Evolutionary conservation across 2,888 invertebrate species (phyloP), one percentile per base, ranked within the genome.

Genomic region (Coecobrya sp.): DNA sequence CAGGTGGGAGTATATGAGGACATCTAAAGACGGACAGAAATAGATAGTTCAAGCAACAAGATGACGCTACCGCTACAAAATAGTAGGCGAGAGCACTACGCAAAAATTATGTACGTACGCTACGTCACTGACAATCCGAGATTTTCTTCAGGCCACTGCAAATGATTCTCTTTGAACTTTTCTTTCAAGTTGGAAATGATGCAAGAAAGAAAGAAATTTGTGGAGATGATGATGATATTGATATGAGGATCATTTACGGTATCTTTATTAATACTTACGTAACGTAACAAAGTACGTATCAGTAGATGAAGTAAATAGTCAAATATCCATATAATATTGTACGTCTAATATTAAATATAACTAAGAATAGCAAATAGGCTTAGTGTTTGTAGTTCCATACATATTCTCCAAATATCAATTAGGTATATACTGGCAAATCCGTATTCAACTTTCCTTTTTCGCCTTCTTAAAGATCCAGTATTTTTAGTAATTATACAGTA

Each of bases 251-350:
- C 79, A 79, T 79, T 79, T 55, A 79, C 27, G 79, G 76, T 79
- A 76, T 79, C 79, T 79, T 79, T 79, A 79, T 79, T 79, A 73
- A 73, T 73, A 79, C 27, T 79, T 79, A 79, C 79, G 79, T 79
- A 89, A 45, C 87, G 73, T 87, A 52, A 30, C 73, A 36, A 79
- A 84, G 62, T 84, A 45, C 52, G 62, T 42, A 84, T 13, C 45
- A 65, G 65, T 84, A 84, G 73, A 79, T 79, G 27, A 79, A 79
- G 79, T 79, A 52, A 79, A 79, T 79, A 55, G 79, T 30, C 52
- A 55, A 79, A 52, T 73, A 19, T 22, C 10, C 10, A 73, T 73
- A 36, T 1, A 10, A 73, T 19, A 10, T 19, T 59, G 19, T 36
- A 36, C 11, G 19, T 36, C 42, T 73, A 73, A 16, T 42, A 19